Evolutionary conservation across 2,113 vertebrate species (phyloP).

Genomic region (Chloebia gouldiae): DNA sequence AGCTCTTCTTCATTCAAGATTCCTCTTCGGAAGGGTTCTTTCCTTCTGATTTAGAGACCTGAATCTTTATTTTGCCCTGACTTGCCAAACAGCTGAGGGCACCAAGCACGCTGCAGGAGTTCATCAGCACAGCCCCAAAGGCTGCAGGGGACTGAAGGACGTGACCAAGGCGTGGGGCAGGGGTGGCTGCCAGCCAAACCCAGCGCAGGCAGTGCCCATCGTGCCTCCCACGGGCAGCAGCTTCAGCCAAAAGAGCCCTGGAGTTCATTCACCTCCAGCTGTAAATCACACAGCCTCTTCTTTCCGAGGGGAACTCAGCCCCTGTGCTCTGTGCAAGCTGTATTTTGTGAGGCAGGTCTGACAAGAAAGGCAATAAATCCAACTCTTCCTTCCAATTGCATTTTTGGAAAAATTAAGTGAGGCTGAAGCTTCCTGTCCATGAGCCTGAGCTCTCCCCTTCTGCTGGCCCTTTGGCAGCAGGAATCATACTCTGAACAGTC

Average conservation of each 20-base stretch:
- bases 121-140: background rate
- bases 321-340: accelerated
- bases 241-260: background rate
- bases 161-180: background rate
- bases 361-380: background rate
- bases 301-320: background rate
- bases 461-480: background rate
- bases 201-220: background rate
- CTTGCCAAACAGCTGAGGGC: background rate
- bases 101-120: background rate
- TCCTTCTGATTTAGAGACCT: background rate
- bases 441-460: background rate
- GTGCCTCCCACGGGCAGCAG: background rate
- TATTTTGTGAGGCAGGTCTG: background rate
- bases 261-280: background rate
- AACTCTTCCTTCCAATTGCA: background rate
- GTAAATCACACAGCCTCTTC: background rate
- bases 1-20: background rate
- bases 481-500: background rate
- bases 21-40: background rate
- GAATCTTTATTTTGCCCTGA: background rate
- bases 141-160: background rate
- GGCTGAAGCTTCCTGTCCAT: background rate
- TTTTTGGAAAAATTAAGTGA: background rate
- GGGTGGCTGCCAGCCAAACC: background rate